Evolutionary conservation across 1,140 invertebrate species (phyloP).

Genomic region (Leptoteleia sp.): DNA sequence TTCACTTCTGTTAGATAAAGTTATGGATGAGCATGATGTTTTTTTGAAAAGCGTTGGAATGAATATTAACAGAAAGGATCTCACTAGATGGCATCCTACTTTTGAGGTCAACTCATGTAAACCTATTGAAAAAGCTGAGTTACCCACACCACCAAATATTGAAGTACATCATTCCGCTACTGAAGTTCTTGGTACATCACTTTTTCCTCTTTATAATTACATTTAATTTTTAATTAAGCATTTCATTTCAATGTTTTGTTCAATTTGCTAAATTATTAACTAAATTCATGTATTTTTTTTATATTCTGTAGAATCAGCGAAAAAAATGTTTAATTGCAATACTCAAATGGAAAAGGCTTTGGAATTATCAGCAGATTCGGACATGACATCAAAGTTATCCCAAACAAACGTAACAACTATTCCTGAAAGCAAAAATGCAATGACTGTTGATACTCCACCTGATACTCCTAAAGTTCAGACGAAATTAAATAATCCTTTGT

Average conservation of each 20-base stretch:
- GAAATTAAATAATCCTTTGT: slow-evolving; percentile 80
- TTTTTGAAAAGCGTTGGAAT: slow-evolving; percentile 87
- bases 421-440: too few species aligned
- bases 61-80: slow-evolving; percentile 82
- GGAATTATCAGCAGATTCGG: slow-evolving; percentile 84
- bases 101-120: slow-evolving; percentile 92
- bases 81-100: slow-evolving; percentile 95
- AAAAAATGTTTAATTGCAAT: slow-evolving; percentile 87
- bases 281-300: too few species aligned
- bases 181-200: slow-evolving; percentile 88
- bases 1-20: slow-evolving; percentile 82
- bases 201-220: too few species aligned
- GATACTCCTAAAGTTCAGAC: slow-evolving; percentile 69
- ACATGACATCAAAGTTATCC: slow-evolving; percentile 72
- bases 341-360: slow-evolving; percentile 90
- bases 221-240: too few species aligned
- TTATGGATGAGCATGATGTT: slow-evolving; percentile 89
- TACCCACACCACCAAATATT: slow-evolving; percentile 88
- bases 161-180: slow-evolving; percentile 87
- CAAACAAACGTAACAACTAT: slow-evolving; percentile 29
- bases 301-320: slow-evolving; percentile 86
- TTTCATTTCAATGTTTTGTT: too few species aligned
- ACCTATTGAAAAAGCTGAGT: slow-evolving; percentile 85
- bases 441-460: slow-evolving; percentile 76
- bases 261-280: too few species aligned